Conservation (phyloP, 2,888 invertebrate genomes). For the Loripinus fragilis region DNA sequence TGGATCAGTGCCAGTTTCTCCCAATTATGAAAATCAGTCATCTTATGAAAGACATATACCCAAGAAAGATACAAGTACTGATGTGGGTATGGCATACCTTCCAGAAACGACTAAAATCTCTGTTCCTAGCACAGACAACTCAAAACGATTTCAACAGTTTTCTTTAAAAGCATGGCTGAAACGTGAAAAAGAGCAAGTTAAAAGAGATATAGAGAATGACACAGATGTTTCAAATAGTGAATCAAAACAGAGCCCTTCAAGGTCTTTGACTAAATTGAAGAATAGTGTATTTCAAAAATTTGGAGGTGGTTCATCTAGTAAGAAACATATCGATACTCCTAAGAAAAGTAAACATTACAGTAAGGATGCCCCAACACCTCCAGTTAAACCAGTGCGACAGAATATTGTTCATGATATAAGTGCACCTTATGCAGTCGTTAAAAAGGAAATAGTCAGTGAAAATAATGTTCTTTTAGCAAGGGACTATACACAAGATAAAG, state of each 20-base stretch:
- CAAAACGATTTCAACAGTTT: slow-evolving; percentile 68
- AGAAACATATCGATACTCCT: slow-evolving; percentile 43
- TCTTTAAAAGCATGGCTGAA: slow-evolving; percentile 75
- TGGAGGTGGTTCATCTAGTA: slow-evolving; percentile 37
- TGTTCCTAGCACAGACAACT: slow-evolving; percentile 30
- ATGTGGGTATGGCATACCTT: neutral
- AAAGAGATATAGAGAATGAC: slow-evolving; percentile 57
- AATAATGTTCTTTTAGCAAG: slow-evolving; percentile 1
- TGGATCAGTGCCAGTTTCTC: slow-evolving; percentile 20
- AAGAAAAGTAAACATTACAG: neutral
- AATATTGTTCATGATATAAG: neutral
- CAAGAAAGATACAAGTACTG: neutral
- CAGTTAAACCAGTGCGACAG: slow-evolving; percentile 17
- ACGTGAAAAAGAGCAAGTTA: slow-evolving; percentile 67
- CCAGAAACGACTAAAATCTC: neutral
- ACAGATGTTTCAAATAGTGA: slow-evolving; percentile 27
- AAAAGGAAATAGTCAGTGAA: slow-evolving; percentile 13
- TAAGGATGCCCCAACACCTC: neutral
- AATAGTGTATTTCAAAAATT: slow-evolving; percentile 74
- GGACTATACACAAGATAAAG: neutral
- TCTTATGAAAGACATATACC: slow-evolving; percentile 46
- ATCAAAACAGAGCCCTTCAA: slow-evolving; percentile 48
- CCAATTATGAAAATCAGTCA: slow-evolving; percentile 69
- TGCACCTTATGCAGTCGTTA: slow-evolving; percentile 5
- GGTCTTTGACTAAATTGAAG: slow-evolving; percentile 70